A percentile compares a stretch with the other conserved stretches of the same genome.
Evolutionary conservation across 2,888 invertebrate genomes (phyloP).

Genomic region (Aphidius colemani): DNA sequence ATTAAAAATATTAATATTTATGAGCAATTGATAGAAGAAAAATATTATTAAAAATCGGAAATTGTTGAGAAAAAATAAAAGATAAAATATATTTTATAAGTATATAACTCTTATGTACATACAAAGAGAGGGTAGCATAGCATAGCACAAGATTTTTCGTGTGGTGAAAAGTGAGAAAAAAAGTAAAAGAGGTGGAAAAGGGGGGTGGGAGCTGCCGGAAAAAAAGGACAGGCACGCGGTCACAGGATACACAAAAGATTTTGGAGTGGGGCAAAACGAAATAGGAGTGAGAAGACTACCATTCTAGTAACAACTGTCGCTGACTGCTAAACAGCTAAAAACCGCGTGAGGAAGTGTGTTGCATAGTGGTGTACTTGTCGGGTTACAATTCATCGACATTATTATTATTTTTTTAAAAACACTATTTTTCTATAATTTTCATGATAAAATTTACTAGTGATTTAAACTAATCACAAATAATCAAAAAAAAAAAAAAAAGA

Average conservation of each 20-base stretch:
- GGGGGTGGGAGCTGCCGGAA: conserved; percentile 37
- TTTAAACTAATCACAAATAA: conserved; percentile 2
- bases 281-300: conserved; percentile 32
- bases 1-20: neutral
- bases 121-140: conserved; percentile 25
- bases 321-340: conserved; percentile 28
- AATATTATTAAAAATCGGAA: conserved; percentile 1
- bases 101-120: conserved; percentile 23
- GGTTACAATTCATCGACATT: conserved; percentile 18
- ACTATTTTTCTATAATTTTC: conserved; percentile 13
- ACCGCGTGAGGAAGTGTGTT: conserved; percentile 31
- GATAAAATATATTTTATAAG: conserved; percentile 16
- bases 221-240: conserved; percentile 30
- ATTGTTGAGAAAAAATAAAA: conserved; percentile 16
- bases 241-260: conserved; percentile 19
- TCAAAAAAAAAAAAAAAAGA: neutral
- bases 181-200: conserved; percentile 26
- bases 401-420: conserved; percentile 12
- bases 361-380: conserved; percentile 28
- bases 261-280: conserved; percentile 28
- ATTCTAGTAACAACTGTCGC: conserved; percentile 39
- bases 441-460: conserved; percentile 18
- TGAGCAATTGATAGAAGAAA: neutral
- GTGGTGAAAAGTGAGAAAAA: conserved; percentile 6
- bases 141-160: conserved; percentile 5